These are phyloP conservation scores for Misgurnus mizolepis DNA, from an alignment of 2,113 vertebrate species.

Conservation along the genomic window DNA sequence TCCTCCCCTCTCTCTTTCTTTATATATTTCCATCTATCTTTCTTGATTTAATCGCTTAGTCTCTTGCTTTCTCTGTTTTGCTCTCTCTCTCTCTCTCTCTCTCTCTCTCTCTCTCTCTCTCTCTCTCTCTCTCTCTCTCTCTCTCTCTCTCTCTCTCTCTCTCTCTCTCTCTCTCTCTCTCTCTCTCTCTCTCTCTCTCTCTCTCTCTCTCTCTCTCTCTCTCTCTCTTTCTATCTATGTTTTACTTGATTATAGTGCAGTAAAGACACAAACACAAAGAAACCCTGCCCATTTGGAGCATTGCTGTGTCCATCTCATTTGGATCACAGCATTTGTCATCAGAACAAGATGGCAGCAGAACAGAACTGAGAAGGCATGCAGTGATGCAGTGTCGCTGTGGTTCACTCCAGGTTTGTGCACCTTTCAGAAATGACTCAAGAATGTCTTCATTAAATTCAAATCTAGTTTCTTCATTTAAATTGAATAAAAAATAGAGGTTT, in stretches of 20 bases:
- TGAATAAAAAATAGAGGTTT: too few relatives aligned
- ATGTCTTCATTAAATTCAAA: too few relatives aligned
- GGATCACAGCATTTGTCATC: not conserved
- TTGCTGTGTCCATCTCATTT: not conserved
- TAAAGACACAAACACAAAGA: conserved; percentile 4
- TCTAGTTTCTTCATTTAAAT: too few relatives aligned
- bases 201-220: not conserved
- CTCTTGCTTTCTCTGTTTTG: conserved; percentile 10
- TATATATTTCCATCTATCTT: conserved; percentile 41
- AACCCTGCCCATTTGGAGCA: not conserved
- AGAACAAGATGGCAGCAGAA: not conserved
- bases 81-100: not conserved
- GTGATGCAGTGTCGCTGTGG: not conserved
- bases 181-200: conserved; percentile 8
- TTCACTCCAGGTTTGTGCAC: not conserved
- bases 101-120: conserved; percentile 4
- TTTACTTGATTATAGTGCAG: conserved; percentile 25
- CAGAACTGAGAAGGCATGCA: not conserved
- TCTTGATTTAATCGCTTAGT: conserved; percentile 18
- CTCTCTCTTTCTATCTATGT: conserved; percentile 20
- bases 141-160: conserved; percentile 8
- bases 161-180: not conserved
- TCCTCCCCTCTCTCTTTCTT: conserved; percentile 9
- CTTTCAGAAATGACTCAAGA: too few relatives aligned
- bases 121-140: not conserved